Base-by-base conservation (phyloP, 2,113 vertebrate genomes). In the Amblyopsis rosae region DNA sequence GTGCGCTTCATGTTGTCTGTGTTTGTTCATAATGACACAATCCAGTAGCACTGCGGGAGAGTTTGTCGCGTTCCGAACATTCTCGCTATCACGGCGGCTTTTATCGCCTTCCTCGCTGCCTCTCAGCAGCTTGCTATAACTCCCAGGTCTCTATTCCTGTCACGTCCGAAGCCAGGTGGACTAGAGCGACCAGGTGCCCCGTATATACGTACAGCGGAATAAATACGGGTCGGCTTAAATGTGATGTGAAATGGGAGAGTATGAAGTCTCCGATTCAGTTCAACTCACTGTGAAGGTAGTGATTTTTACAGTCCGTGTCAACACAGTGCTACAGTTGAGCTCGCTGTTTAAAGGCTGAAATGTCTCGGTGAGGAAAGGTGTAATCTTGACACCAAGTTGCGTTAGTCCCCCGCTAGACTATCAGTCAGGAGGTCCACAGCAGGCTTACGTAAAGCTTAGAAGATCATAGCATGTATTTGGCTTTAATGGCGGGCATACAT, bases 121-220 rank as follows among this genome's bases (percentile, higher is more conserved):
- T 70, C 60, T 77, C 67, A 62, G 67, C 68, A 62, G 65, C 49
- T 53, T 35, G 47, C 58, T 61, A 12, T 47, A 72, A 80, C 70
- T 57, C 68, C 59, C 58, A 0, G 65, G 41, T 75, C 65, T 76
- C 72, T 59, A 12, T 62, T 72, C 41, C 16, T 63, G 41, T 56
- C 71, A 45, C 49, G 51, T 73, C 69, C 67, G 7, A 41, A 41
- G 35, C 35, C 35, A 41, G 35, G 35, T 41, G 4, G 26, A 26
- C 26, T 26, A 26, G 35, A 41, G 35, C 1, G 35, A 41, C 35
- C 35, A 41, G 35, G 6, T 8, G 35, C 5, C 4, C 6, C 7
- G 5, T 41, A 41, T 41, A 41, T 8, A 41, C 26, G 2, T 26
- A 26, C 26, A 26, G 26, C 2, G 26, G 26, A 26, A 26, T 26